Base-by-base conservation (phyloP, 2,888 invertebrate species). In the Papilio demoleus region DNA sequence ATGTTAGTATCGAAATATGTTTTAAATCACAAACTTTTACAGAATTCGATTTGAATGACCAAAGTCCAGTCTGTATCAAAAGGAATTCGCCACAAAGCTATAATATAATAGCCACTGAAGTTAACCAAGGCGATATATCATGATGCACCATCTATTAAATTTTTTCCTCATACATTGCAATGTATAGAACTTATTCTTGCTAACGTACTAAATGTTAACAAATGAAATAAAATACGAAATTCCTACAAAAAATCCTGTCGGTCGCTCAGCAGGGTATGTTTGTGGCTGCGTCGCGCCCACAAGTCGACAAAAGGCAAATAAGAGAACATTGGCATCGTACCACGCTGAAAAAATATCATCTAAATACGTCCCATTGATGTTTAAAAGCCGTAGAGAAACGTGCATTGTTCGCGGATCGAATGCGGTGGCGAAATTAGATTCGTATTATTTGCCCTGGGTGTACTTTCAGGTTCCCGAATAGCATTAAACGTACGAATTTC, bases 201-300 rank as follows among this genome's bases (percentile, higher is more conserved):
- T 64, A 62, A 75, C 76, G 76, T 79, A 81, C 76, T 79, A 78
- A 83, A 79, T 81, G 81, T 87, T 86, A 84, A 88, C 88, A 86
- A 88, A 85, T 78, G 90, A 86, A 90, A 90, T 90, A 88, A 92
- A 92, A 92, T 91, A 88, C 90, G 85, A 85, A 88, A 84, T 88
- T 84, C 81, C 64, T 71, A 72, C 79, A 86, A 90, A 91, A 90
- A 92, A 87, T 83, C 53, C 74, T 79, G 80, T 86, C 85, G 86
- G 87, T 81, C 83, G 81, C 92, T 77, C 92, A 88, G 92, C 91
- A 83, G 89, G 91, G 86, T 80, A 86, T 88, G 89, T 90, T 92
- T 91, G 92, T 83, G 91, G 91, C 88, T 85, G 89, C 90, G 91
- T 92, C 92, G 91, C 90, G 90, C 92, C 92, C 90, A 91, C 90